Base-by-base conservation (phyloP, 2,888 invertebrate genomes). In the Synergus japonicus region DNA sequence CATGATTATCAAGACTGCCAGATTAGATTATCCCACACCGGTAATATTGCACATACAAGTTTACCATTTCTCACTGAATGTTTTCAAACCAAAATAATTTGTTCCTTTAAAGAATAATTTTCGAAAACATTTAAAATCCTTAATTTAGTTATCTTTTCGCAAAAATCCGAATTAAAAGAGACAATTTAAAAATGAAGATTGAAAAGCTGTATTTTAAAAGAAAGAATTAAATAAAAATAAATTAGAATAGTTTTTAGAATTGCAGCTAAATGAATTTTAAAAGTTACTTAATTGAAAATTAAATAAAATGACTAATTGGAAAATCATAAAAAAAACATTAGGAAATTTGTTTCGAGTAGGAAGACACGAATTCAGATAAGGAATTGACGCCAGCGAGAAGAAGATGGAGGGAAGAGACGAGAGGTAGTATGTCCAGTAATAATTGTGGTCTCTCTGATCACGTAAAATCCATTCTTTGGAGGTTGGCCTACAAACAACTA, bases 1-100 rank as follows among this genome's bases (percentile, higher is more conserved):
- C 89, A 95, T 97, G 94, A 95, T 97, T 80, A 96, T 97, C 83
- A 96, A 96, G 87, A 96, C 96, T 22, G 94, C 96, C 7, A 93
- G 96, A 86, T 90, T 96, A 83, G 96, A 95, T 86, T 95, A 94
- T 85, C 95, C 94, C 3, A 93, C 92, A 65, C 93, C 94, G 90
- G 95, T 95, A 90, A 92, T 92, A 81, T 67, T 41, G n/a, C 44
- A 43, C 15, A 46, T 46, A 22, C 4, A 37, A 37, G 4, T 37
- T 37, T 37, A 37, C 5, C 37, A 37, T 0, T 7, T 37, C 37
- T 37, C 37, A 37, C 5, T 37, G 37, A 5, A 37, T 37, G 37
- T 37, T 37, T 37, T 37, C 37, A 37, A 37, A 37, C 37, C 0
- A 37, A 5, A 37, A 13, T 37, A 12, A 44, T 76, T 10, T 63